Evolutionary conservation across 2,797 vertebrate genomes (phyloP).

Genomic region (Paedocypris micromegethes): DNA sequence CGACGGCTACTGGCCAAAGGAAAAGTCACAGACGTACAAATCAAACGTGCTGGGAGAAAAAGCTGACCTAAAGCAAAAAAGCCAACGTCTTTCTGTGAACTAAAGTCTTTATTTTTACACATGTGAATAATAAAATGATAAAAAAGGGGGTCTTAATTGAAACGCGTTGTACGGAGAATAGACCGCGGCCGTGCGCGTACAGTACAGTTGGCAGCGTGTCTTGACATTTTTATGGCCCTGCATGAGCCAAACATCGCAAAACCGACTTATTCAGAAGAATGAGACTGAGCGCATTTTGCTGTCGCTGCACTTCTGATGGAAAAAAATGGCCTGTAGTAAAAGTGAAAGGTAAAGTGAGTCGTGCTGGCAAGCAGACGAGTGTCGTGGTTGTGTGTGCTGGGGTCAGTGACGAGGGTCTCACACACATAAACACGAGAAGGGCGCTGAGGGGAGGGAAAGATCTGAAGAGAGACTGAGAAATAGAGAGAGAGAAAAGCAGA

Average conservation of each 20-base stretch:
- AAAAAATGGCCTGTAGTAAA: slow-evolving; percentile 24
- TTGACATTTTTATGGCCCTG: slow-evolving; percentile 59
- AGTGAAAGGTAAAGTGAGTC: slow-evolving; percentile 42
- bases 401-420: too few relatives aligned
- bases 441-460: too few relatives aligned
- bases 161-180: slow-evolving; percentile 42
- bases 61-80: neutral
- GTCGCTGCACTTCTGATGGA: slow-evolving; percentile 47
- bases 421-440: too few relatives aligned
- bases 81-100: slow-evolving; percentile 32
- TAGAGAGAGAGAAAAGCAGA: too few relatives aligned
- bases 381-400: too few relatives aligned
- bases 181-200: slow-evolving; percentile 16
- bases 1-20: neutral
- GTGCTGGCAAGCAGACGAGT: too few relatives aligned
- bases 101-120: slow-evolving; percentile 49
- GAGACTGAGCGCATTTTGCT: slow-evolving; percentile 40
- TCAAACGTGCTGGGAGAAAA: slow-evolving; percentile 2
- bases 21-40: neutral
- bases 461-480: too few relatives aligned
- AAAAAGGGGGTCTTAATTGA: neutral
- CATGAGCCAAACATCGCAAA: slow-evolving; percentile 59
- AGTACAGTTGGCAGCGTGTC: slow-evolving; percentile 47
- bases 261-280: slow-evolving; percentile 53
- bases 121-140: slow-evolving; percentile 54